Percentiles rank a stretch among this genome's conserved stretches.
These are phyloP conservation scores for Astyanax mexicanus DNA, from an alignment of 2,797 vertebrate genomes.

Conservation along the genomic window DNA sequence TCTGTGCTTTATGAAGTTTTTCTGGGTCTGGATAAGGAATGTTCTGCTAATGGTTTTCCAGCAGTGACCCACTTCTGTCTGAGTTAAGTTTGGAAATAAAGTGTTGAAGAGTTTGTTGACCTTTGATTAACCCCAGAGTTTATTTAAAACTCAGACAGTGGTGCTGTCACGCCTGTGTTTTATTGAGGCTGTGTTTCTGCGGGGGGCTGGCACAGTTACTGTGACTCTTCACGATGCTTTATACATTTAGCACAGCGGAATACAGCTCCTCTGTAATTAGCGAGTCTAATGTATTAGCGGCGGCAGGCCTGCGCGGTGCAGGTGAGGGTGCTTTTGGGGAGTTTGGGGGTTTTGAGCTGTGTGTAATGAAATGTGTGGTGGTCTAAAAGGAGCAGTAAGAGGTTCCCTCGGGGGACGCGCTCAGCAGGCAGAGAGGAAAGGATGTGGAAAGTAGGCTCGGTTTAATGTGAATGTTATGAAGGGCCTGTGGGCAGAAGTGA, in stretches of 20 bases:
- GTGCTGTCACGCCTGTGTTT: not conserved
- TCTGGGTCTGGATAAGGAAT: not conserved
- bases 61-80: not conserved
- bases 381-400: not conserved
- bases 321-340: not conserved
- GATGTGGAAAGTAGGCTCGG: not conserved
- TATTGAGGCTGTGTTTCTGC: not conserved
- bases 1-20: not conserved
- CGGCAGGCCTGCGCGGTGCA: not conserved
- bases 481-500: not conserved
- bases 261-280: not conserved
- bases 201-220: not conserved
- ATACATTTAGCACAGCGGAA: not conserved
- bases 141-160: not conserved
- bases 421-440: not conserved
- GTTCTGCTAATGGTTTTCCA: not conserved
- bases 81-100: not conserved
- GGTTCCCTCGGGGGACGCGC: not conserved
- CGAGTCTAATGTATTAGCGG: not conserved
- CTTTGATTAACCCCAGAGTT: not conserved
- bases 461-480: conserved; percentile 6
- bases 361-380: not conserved
- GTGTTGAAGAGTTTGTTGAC: not conserved
- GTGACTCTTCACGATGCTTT: not conserved
- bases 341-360: too few relatives aligned